Evolutionary conservation across 2,888 invertebrate species (phyloP).

Genomic region (Elmis aenea): DNA sequence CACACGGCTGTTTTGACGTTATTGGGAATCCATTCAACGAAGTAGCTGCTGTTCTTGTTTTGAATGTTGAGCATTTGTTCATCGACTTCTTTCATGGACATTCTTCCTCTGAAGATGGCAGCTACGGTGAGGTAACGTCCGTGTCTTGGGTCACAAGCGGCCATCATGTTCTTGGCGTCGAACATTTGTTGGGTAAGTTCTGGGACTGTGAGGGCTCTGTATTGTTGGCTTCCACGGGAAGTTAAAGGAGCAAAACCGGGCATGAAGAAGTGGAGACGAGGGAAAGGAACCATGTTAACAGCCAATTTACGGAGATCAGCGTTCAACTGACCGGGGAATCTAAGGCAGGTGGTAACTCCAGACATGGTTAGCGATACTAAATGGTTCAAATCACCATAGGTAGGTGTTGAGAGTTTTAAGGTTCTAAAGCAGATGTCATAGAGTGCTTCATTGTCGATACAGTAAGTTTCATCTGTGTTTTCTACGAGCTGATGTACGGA

Average conservation of each 20-base stretch:
- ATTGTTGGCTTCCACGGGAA: constrained; percentile 70
- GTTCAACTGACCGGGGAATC: constrained; percentile 90
- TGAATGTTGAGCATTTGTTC: constrained; percentile 67
- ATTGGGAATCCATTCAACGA: constrained; percentile 73
- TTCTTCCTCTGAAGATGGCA: constrained; percentile 64
- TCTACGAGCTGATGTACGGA: constrained; percentile 86
- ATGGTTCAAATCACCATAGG: too few relatives aligned
- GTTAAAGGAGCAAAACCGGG: constrained; percentile 92
- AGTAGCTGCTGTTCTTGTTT: constrained; percentile 59
- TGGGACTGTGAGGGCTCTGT: constrained; percentile 64
- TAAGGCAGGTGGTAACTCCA: too few relatives aligned
- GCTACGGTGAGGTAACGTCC: constrained; percentile 68
- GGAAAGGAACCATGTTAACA: constrained; percentile 97
- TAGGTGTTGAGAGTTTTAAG: constrained; percentile 79
- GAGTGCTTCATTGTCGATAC: constrained; percentile 86
- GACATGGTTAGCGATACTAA: too few relatives aligned
- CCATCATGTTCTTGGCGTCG: constrained; percentile 81
- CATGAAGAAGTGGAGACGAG: constrained; percentile 93
- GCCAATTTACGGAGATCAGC: constrained; percentile 87
- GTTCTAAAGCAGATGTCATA: constrained; percentile 91
- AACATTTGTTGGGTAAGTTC: constrained; percentile 75
- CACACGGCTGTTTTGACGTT: constrained; percentile 78
- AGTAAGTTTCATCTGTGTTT: constrained; percentile 85
- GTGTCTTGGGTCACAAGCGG: constrained; percentile 67
- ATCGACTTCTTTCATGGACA: constrained; percentile 75